Evolutionary conservation across 2,113 vertebrate genomes (phyloP).

Genomic region (Agapornis roseicollis): DNA sequence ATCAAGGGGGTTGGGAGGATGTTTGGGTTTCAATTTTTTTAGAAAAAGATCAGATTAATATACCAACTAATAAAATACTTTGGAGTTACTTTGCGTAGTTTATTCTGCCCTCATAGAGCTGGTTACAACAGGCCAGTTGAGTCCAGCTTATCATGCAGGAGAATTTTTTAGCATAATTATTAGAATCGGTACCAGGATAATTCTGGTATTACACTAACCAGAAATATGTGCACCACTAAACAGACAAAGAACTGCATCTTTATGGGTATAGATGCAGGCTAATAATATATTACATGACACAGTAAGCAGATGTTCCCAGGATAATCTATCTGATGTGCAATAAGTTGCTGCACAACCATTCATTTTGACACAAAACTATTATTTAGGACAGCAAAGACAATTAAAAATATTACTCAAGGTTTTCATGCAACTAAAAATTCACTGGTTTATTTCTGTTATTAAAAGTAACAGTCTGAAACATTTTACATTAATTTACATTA

Average conservation of each 20-base stretch:
- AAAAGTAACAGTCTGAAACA: constrained; percentile 29
- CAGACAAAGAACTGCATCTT: not conserved
- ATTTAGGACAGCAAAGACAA: not conserved
- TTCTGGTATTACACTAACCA: not conserved
- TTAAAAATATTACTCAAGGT: not conserved
- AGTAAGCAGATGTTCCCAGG: not conserved
- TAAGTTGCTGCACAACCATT: not conserved
- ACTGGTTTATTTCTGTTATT: constrained; percentile 56
- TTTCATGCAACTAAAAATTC: constrained; percentile 33
- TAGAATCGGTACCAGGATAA: not conserved
- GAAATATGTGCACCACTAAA: not conserved
- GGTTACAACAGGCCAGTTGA: not conserved
- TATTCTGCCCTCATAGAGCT: not conserved
- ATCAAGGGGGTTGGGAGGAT: not conserved
- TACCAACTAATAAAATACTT: not conserved
- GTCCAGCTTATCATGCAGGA: not conserved
- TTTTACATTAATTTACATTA: constrained; percentile 43
- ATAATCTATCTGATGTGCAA: not conserved
- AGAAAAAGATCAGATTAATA: not conserved
- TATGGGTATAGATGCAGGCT: not conserved
- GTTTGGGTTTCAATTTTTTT: not conserved
- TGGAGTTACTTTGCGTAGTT: not conserved
- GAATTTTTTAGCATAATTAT: not conserved
- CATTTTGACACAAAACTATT: not conserved
- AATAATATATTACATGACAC: not conserved